These are phyloP conservation scores for Listrodromus nycthemerus DNA, from an alignment of 2,888 invertebrate species.

Conservation along the genomic window DNA sequence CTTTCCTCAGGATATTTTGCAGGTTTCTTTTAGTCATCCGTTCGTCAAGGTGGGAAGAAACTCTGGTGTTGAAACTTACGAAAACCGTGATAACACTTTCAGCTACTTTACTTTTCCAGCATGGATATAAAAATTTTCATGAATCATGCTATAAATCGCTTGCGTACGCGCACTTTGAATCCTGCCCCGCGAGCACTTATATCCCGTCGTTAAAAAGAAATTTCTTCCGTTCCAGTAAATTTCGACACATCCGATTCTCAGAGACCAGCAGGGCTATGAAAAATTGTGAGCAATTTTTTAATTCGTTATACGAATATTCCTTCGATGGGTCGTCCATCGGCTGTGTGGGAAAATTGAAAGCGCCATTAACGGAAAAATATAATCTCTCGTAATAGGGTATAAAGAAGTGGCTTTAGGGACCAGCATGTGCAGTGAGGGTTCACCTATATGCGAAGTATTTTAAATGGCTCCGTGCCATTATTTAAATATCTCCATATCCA, in stretches of 20 bases:
- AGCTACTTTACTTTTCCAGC: background rate
- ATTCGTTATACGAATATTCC: too few species aligned
- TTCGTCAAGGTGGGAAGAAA: background rate
- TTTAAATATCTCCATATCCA: background rate
- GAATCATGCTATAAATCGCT: background rate
- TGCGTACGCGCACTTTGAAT: background rate
- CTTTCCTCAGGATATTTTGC: too few species aligned
- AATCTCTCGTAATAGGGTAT: background rate
- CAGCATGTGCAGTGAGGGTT: background rate
- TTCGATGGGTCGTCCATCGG: background rate
- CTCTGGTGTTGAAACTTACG: background rate
- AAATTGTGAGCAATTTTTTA: too few species aligned
- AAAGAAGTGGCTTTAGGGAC: background rate
- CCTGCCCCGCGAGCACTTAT: background rate
- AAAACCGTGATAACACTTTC: background rate
- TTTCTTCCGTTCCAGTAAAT: too few species aligned
- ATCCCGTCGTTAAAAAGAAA: too few species aligned
- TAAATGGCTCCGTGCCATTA: background rate
- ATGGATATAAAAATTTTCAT: background rate
- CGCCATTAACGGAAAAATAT: background rate
- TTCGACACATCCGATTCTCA: too few species aligned
- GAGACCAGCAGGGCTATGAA: too few species aligned
- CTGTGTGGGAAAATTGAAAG: background rate
- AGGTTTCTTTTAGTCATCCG: background rate
- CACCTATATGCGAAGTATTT: background rate